These are phyloP conservation scores for Epinephelus lanceolatus DNA, from an alignment of 2,113 vertebrate species.

Conservation along the genomic window DNA sequence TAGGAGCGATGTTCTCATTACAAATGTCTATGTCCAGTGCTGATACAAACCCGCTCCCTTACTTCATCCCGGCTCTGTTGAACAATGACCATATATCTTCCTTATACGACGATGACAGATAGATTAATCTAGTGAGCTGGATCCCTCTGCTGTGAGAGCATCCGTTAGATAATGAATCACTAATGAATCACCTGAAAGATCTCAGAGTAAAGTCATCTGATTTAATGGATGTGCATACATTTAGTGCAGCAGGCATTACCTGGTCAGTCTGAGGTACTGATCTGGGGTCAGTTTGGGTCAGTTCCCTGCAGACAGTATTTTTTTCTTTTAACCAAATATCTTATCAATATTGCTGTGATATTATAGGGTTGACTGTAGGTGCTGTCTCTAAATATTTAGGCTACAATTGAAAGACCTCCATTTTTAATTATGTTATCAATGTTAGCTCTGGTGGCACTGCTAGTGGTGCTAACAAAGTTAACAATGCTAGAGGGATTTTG, in stretches of 20 bases:
- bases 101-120: slow-evolving; percentile 78
- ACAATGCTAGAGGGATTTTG: too few species aligned
- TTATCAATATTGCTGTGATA: too few species aligned
- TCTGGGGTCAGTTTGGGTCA: slow-evolving; percentile 35
- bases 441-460: too few species aligned
- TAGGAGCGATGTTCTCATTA: slow-evolving; percentile 70
- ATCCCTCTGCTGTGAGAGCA: slow-evolving; percentile 72
- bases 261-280: slow-evolving; percentile 44
- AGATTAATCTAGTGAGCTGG: slow-evolving; percentile 82
- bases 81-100: slow-evolving; percentile 82
- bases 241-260: slow-evolving; percentile 12
- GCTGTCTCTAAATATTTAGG: too few species aligned
- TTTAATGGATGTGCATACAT: slow-evolving; percentile 48
- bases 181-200: slow-evolving; percentile 79
- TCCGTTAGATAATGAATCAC: slow-evolving; percentile 81
- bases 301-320: slow-evolving; percentile 4
- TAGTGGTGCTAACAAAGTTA: too few species aligned
- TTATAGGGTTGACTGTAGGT: too few species aligned
- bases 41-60: slow-evolving; percentile 48
- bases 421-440: too few species aligned
- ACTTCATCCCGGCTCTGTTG: slow-evolving; percentile 58
- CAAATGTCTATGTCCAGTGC: slow-evolving; percentile 57
- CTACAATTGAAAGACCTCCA: too few species aligned
- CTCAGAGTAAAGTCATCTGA: slow-evolving; percentile 64
- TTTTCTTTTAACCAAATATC: too few species aligned